phyloP scores from a whole-genome alignment of 1,140 invertebrate genomes.

The Magallana ariakensis region DNA sequence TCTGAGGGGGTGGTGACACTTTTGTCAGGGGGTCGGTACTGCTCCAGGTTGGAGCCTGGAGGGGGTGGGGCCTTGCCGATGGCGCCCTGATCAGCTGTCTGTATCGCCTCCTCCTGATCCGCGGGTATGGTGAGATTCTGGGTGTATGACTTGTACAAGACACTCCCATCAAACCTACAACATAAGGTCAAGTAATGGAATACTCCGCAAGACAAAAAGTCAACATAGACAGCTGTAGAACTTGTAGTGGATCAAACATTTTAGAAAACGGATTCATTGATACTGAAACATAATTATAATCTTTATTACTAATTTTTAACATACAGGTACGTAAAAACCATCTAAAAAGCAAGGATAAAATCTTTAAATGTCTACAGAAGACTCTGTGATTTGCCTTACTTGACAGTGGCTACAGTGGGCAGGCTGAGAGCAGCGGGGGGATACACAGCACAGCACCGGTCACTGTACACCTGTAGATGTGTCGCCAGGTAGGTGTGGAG shows the following conservation, averaged over 20 bases:
- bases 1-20: constrained; percentile 56
- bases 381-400: not conserved
- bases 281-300: too few relatives aligned
- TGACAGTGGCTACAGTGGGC: constrained; percentile 21
- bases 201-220: too few relatives aligned
- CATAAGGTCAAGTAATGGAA: not conserved
- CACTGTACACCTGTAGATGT: constrained; percentile 68
- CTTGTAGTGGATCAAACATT: too few relatives aligned
- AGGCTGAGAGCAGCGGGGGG: constrained; percentile 67
- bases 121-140: constrained; percentile 62
- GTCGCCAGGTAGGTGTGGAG: constrained; percentile 71
- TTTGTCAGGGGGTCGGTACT: constrained; percentile 66
- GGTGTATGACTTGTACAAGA: constrained; percentile 68
- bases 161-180: constrained; percentile 52
- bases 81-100: constrained; percentile 23
- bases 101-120: constrained; percentile 55
- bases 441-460: constrained; percentile 71
- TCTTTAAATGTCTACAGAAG: too few relatives aligned
- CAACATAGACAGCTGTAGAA: too few relatives aligned
- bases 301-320: too few relatives aligned
- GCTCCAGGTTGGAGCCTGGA: constrained; percentile 62
- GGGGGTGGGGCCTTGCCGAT: constrained; percentile 61
- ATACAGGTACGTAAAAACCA: too few relatives aligned
- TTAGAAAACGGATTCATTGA: too few relatives aligned
- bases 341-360: too few relatives aligned